Evolutionary conservation across 92 coral and sea anemone genomes (phyloP).

Genomic region (Bergia sp.): DNA sequence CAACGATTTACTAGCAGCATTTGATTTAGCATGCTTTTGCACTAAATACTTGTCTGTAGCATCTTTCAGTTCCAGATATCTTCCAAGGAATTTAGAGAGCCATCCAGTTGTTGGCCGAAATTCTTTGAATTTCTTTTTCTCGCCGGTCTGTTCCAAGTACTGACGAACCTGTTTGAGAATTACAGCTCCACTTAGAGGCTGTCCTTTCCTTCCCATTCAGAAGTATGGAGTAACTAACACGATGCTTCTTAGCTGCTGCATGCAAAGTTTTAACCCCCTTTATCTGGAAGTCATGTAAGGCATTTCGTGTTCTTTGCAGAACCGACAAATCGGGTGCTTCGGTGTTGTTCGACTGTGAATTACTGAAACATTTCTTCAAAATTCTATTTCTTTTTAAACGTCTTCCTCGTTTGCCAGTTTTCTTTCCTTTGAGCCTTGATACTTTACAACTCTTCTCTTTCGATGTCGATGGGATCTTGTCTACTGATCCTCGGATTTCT

Average conservation of each 20-base stretch:
- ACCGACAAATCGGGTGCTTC: background rate
- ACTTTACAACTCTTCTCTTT: background rate
- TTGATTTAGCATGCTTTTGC: background rate
- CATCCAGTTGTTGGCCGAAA: constrained; percentile 13
- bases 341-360: background rate
- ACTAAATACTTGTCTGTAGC: background rate
- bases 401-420: background rate
- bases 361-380: background rate
- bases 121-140: constrained; percentile 1
- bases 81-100: background rate
- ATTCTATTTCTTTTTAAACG: background rate
- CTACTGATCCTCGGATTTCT: background rate
- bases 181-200: background rate
- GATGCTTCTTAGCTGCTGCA: constrained; percentile 3
- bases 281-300: background rate
- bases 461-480: background rate
- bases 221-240: background rate
- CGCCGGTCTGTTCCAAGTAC: constrained; percentile 9
- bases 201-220: constrained; percentile 12
- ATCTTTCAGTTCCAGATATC: background rate
- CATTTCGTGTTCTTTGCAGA: constrained; percentile 10
- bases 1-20: background rate
- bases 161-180: constrained; percentile 4
- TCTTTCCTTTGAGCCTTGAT: background rate
- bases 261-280: constrained; percentile 3